These are phyloP conservation scores for Poecilia latipinna DNA, from an alignment of 2,113 vertebrate genomes.

Conservation along the genomic window DNA sequence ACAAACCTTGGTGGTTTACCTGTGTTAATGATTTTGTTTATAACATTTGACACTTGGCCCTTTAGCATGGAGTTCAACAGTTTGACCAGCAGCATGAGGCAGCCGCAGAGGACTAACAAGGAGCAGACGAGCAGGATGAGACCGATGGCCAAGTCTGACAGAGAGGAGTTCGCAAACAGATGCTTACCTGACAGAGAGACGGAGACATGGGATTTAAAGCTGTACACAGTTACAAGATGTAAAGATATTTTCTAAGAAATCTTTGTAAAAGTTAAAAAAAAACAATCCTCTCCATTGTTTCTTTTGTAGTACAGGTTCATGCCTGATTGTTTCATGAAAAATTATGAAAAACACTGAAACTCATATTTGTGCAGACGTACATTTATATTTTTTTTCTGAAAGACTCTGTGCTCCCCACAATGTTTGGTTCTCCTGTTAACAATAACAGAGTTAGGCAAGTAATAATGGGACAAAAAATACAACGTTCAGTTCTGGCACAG, in stretches of 20 bases:
- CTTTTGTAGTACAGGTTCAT: background rate
- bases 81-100: slow-evolving; percentile 87
- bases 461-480: background rate
- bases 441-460: slow-evolving; percentile 7
- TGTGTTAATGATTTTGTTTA: slow-evolving; percentile 87
- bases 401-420: slow-evolving; percentile 38
- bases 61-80: slow-evolving; percentile 86
- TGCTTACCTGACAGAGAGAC: slow-evolving; percentile 73
- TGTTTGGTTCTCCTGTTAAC: slow-evolving; percentile 33
- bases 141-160: slow-evolving; percentile 84
- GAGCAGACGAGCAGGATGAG: slow-evolving; percentile 84
- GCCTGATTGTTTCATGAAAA: background rate
- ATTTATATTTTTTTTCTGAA: slow-evolving; percentile 44
- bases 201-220: background rate
- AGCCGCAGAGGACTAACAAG: slow-evolving; percentile 82
- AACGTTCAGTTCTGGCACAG: too few relatives aligned
- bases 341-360: background rate
- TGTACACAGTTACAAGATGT: too few relatives aligned
- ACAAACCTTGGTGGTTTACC: slow-evolving; percentile 60
- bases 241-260: too few relatives aligned
- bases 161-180: slow-evolving; percentile 79
- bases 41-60: slow-evolving; percentile 84
- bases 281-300: too few relatives aligned
- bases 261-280: background rate
- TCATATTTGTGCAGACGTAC: slow-evolving; percentile 16